Evolutionary conservation across 2,797 vertebrate genomes (phyloP), one percentile per base, ranked within the genome.

Genomic region (Sorex maritimensis): DNA sequence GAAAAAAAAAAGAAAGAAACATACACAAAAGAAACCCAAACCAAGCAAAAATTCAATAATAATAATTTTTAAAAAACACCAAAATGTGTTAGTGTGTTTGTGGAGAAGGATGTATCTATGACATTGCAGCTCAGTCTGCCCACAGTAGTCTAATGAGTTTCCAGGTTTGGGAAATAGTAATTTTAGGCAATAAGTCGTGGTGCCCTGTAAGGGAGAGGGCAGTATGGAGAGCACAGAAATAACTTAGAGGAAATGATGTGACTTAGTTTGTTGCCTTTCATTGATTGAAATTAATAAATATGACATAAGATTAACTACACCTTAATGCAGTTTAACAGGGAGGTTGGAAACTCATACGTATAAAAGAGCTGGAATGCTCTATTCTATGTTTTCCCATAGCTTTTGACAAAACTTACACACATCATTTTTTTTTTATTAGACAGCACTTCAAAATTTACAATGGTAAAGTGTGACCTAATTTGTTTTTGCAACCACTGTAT

Each of bases 221-320:
- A 14, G 28, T 49, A 34, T 1, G 80, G 41, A 82, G 28, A 38
- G 30, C 26, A 30, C 38, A 68, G 69, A 30, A 90, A 69, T 67
- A 28, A 67, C 65, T 24, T 19, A 79, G 13, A 88, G 34, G 19
- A 91, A 67, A 75, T 55, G 30, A 67, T 26, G 68, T 93, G n/a
- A 65, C 3, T 9, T 30, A 89, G 2, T 26, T 81, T 91, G 55
- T 55, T 86, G 26, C 30, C 21, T 1, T 93, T 10, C 21, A 14
- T 92, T 94, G 80, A 23, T 34, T 86, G 24, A 83, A 68, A 89
- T 87, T 78, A 75, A 90, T 91, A 58, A 11, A 71, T 73, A 69
- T 49, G 61, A 46, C 41, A 72, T 81, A 17, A 88, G 44, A 81
- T 92, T 93, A 61, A 61, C 24, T 84, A 87, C 72, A 55, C 19